These are phyloP conservation scores for Bombylius major DNA, from an alignment of 2,888 invertebrate genomes.

Conservation along the genomic window DNA sequence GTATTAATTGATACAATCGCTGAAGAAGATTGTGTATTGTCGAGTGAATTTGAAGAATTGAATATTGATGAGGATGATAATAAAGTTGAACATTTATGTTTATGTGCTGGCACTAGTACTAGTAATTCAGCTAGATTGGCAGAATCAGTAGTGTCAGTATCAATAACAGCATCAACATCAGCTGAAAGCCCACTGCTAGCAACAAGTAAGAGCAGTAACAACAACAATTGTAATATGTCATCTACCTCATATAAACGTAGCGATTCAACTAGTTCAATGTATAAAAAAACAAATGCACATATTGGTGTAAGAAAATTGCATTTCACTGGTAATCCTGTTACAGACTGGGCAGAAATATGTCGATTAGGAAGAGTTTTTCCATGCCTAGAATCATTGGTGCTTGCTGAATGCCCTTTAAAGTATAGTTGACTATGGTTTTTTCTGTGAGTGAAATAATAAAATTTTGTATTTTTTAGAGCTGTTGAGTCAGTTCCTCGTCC, in stretches of 20 bases:
- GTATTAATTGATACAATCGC: constrained; percentile 49
- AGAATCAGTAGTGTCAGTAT: too few species aligned
- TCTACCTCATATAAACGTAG: constrained; percentile 10
- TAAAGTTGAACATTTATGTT: constrained; percentile 3
- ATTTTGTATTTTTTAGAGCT: constrained; percentile 12
- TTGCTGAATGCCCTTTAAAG: constrained; percentile 75
- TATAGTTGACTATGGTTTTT: constrained; percentile 7
- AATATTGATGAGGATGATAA: constrained; percentile 2
- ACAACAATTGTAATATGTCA: background rate
- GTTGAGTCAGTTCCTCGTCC: constrained; percentile 17
- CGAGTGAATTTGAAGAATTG: background rate
- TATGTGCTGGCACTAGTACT: background rate
- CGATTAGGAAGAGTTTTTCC: constrained; percentile 80
- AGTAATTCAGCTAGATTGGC: background rate
- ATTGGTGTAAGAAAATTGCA: constrained; percentile 63
- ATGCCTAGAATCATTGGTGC: constrained; percentile 66
- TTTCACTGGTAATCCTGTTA: constrained; percentile 79
- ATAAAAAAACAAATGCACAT: constrained; percentile 41
- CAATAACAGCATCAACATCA: background rate
- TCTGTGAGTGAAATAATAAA: too few species aligned
- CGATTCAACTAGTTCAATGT: constrained; percentile 16
- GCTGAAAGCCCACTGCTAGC: background rate
- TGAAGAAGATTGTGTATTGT: constrained; percentile 17
- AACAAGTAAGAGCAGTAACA: background rate
- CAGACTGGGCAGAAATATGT: constrained; percentile 69